These are phyloP conservation scores for Acanthornis magna DNA, from an alignment of 2,797 vertebrate genomes.

Conservation along the genomic window DNA sequence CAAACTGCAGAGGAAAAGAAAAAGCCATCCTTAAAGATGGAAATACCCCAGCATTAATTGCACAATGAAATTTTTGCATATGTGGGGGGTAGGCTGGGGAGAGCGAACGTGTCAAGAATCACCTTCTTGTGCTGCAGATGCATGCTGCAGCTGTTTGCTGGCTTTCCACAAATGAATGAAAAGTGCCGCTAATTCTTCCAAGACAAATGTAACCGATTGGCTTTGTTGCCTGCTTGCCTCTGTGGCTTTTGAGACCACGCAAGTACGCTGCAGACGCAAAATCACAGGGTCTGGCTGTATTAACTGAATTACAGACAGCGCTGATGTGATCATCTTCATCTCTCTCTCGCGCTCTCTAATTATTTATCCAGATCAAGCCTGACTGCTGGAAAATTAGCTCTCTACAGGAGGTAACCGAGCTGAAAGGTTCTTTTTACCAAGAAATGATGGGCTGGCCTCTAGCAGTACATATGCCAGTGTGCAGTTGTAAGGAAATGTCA, in stretches of 20 bases:
- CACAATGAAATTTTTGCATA: not conserved
- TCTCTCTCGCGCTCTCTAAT: constrained; percentile 72
- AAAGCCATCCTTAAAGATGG: not conserved
- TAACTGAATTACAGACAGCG: constrained; percentile 70
- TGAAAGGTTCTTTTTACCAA: constrained; percentile 80
- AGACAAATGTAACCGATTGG: constrained; percentile 72
- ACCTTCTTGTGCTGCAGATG: constrained; percentile 45
- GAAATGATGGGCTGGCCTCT: constrained; percentile 73
- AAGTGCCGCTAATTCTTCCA: constrained; percentile 70
- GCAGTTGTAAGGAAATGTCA: constrained; percentile 62
- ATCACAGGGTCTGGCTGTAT: constrained; percentile 67
- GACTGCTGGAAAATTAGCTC: constrained; percentile 83
- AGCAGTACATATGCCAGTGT: constrained; percentile 39
- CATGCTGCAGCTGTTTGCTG: constrained; percentile 49
- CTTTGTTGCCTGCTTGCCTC: constrained; percentile 69
- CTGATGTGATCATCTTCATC: constrained; percentile 70
- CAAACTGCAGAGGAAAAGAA: not conserved
- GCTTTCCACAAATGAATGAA: constrained; percentile 55
- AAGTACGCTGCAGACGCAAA: constrained; percentile 39
- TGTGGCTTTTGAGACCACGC: constrained; percentile 54
- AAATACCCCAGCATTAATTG: not conserved
- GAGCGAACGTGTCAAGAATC: not conserved
- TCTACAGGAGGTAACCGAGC: constrained; percentile 79
- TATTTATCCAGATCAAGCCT: constrained; percentile 82
- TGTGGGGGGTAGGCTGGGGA: not conserved